Base-by-base conservation (phyloP, 2,797 vertebrate species). In the Strix occidentalis region DNA sequence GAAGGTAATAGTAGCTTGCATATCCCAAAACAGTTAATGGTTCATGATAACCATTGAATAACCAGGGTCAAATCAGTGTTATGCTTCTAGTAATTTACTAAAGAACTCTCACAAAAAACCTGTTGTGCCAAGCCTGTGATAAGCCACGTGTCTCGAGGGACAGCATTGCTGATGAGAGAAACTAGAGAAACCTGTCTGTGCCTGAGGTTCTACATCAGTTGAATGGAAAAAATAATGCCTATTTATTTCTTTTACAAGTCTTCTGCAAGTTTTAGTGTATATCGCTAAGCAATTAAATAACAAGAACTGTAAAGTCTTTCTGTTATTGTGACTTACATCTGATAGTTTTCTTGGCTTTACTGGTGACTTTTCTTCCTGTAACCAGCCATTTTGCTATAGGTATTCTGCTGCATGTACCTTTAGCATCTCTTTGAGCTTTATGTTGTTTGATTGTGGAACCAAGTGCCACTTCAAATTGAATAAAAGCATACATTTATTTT, bases 41-140 rank as follows among this genome's bases (percentile, higher is more conserved):
- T 83, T 95, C 79, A 46, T 89, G 77, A 92, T 74, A 93, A 84
- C 63, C 4, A 1, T 54, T 89, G 63, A 90, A 93, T 92, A 94
- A 89, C 13, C 72, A 81, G 51, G 10, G 3, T 89, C 70, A 91
- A 91, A 80, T 80, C 48, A 60, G 35, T 93, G 60, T 82, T 83
- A 58, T 45, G 9, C 41, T 8, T 1, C 23, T 72, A 82, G 14
- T 43, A 93, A 70, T 84, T 82, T 81, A 70, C 75, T 80, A 33
- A 80, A 8, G 7, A 82, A 15, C 10, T 70, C 31, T 29, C 54
- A 68, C 61, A 87, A 60, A 88, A 68, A 19, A 5, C 1, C 19
- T 17, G 19, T 75, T 93, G 57, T 0, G 2, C 12, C 3, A 11
- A 92, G 48, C 10, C 45, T 80, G 10, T 90, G 43, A 37, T 87